These are phyloP conservation scores for Passer montanus DNA, from an alignment of 2,113 vertebrate species.

Conservation along the genomic window DNA sequence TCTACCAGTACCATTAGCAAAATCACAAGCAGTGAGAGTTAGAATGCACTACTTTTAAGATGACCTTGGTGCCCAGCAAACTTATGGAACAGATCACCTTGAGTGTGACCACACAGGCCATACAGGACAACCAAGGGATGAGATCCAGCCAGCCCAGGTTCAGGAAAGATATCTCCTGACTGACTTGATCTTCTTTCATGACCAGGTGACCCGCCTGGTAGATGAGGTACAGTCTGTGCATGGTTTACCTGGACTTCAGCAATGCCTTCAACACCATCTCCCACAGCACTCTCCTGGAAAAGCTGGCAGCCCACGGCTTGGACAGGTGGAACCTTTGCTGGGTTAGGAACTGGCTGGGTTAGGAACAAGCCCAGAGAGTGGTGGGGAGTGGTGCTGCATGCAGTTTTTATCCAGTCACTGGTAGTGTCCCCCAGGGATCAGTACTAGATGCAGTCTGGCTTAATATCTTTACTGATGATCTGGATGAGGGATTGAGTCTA, in stretches of 20 bases:
- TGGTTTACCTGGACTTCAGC: neutral
- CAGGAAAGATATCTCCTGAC: neutral
- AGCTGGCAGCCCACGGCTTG: accelerated
- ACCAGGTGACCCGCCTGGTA: neutral
- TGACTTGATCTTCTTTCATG: neutral
- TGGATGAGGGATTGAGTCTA: neutral
- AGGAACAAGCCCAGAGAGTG: neutral
- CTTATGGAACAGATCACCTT: neutral
- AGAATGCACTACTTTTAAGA: neutral
- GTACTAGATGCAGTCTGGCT: accelerated
- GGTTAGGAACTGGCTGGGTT: neutral
- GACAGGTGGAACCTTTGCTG: neutral
- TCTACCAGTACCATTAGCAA: neutral
- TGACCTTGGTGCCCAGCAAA: neutral
- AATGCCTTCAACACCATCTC: accelerated
- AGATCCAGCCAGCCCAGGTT: neutral
- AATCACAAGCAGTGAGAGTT: neutral
- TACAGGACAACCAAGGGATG: neutral
- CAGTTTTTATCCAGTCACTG: neutral
- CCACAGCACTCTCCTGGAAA: neutral
- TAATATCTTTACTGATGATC: neutral
- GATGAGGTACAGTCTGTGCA: neutral
- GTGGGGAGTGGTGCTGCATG: neutral
- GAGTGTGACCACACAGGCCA: accelerated
- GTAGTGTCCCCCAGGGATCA: neutral